Evolutionary conservation across 2,113 vertebrate species (phyloP).

Genomic region (Puma concolor): DNA sequence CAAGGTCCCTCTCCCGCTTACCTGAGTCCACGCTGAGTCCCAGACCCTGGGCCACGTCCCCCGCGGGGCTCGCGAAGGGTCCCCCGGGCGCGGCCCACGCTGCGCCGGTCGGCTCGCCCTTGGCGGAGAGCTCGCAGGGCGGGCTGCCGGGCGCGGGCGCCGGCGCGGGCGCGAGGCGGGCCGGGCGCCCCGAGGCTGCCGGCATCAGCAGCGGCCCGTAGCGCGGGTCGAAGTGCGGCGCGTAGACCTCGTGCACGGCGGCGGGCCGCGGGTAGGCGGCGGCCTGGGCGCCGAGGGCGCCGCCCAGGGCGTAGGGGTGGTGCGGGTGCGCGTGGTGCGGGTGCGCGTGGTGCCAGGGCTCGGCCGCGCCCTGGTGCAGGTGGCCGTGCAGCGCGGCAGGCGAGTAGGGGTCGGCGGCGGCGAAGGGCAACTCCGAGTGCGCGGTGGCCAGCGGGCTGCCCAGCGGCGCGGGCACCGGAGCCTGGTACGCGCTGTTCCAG

Average conservation of each 20-base stretch:
- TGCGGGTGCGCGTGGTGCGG: conserved; percentile 91
- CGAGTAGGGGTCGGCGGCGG: conserved; percentile 91
- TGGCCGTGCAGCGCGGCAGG: conserved; percentile 92
- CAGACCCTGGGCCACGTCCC: conserved; percentile 91
- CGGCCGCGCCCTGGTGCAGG: conserved; percentile 93
- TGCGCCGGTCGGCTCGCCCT: conserved; percentile 85
- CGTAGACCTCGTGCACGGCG: conserved; percentile 94
- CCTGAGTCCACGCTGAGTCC: conserved; percentile 96
- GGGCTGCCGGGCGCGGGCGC: conserved; percentile 89
- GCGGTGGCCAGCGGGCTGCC: conserved; percentile 85
- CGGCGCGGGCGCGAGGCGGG: conserved; percentile 89
- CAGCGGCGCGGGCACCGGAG: conserved; percentile 86
- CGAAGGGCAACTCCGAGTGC: conserved; percentile 94
- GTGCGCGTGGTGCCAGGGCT: conserved; percentile 95
- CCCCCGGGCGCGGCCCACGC: conserved; percentile 89
- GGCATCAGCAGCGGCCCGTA: conserved; percentile 95
- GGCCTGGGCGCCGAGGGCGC: conserved; percentile 90
- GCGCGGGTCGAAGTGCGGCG: conserved; percentile 94
- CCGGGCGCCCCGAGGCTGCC: conserved; percentile 90
- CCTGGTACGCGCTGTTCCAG: conserved; percentile 98
- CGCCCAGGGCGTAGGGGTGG: conserved; percentile 91
- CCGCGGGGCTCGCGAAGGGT: conserved; percentile 89
- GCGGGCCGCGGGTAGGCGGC: conserved; percentile 90
- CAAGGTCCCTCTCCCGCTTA: conserved; percentile 79
- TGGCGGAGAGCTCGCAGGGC: conserved; percentile 93